Base-by-base conservation (phyloP, 1,140 invertebrate genomes). In the Drosophila subobscura region DNA sequence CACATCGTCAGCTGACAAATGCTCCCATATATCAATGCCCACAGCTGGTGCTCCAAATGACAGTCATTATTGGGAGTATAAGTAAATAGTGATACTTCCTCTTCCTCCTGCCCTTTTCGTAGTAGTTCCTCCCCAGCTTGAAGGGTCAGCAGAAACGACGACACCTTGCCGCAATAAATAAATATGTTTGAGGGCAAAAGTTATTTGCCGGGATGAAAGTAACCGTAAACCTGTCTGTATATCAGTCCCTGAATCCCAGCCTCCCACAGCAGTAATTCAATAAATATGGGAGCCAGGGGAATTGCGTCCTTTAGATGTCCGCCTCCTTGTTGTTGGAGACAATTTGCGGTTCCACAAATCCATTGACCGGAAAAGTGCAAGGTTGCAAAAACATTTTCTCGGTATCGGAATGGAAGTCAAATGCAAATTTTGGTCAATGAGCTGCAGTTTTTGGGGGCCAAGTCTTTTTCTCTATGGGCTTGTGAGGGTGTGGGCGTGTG, bases 151-250 rank as follows among this genome's bases (percentile, higher is more conserved):
- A 78, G 63, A 68, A 57, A 65, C 81, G 61, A 53, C 58, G 72
- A 71, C 80, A 86, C 81, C 81, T 85, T 86, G 83, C 60, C 79
- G 81, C 74, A 88, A 86, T 86, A 86, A 86, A 86, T 86, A 86
- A 88, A 86, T 79, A 88, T 73, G 72, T 49, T 68, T 51, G 22
- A 56, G 72, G 56, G 63, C 60, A 42, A 75, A 74, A 75, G 70
- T 78, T 78, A 54, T 52, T 50, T 49, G 20, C 52, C 22, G 54
- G 4, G 10, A 37, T 12, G 33, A 45, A 55, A 40, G 64, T 65
- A 56, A 61, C 58, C 8, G 20, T 12, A 51, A 29, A 25, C 47
- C 16, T 47, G 29, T 46, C 45, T 37, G 52, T 20, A 29, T 56
- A 55, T 56, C 58, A 29, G 25, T 27, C 50, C 40, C 29, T 7